Evolutionary conservation across 2,797 vertebrate genomes (phyloP), one percentile per base, ranked within the genome.

Genomic region (Lophius americanus): DNA sequence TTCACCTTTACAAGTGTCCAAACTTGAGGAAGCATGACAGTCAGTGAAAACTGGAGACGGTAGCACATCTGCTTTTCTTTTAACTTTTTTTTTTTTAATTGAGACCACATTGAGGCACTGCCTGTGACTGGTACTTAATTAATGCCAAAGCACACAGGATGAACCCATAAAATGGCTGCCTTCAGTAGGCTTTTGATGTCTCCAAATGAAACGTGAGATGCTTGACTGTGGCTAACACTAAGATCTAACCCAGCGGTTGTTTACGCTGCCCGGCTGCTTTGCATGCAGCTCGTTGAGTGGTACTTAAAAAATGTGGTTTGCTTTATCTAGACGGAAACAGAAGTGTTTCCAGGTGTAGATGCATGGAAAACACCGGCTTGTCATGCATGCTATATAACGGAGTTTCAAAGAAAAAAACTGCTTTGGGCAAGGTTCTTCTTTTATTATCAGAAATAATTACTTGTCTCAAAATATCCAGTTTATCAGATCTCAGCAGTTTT

Each of bases 371-470:
- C 50, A 51, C 63, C 78, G 75, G 68, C 72, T 86, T 75, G 78
- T 75, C 59, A 64, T 90, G 93, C 91, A 93, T 93, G 92, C 76
- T 78, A 77, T 82, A 67, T 79, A 82, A 79, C 56, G 49, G 59
- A 72, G 54, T 83, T 71, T 76, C 23, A n/a, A 68, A 70, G n/a
- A 7, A 1, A 57, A 68, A 37, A 23, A 23, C 23, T 23, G 48
- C 57, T 64, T 43, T 54, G 36, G 43, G 43, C 0, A 7, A 67
- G 49, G 44, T 32, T 50, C 71, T 58, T 32, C 48, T 43, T 48
- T 23, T 39, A 70, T 73, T 6, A 9, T n/a, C 11, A 32, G 14
- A 33, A 62, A 52, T n/a, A n/a, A 53, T 60, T 42, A 47, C 51
- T 59, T 6, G 1, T 36, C 14, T 65, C 47, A 9, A 38, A 9